Conservation (phyloP, 2,797 vertebrate genomes). For the Okamejei kenojei region DNA sequence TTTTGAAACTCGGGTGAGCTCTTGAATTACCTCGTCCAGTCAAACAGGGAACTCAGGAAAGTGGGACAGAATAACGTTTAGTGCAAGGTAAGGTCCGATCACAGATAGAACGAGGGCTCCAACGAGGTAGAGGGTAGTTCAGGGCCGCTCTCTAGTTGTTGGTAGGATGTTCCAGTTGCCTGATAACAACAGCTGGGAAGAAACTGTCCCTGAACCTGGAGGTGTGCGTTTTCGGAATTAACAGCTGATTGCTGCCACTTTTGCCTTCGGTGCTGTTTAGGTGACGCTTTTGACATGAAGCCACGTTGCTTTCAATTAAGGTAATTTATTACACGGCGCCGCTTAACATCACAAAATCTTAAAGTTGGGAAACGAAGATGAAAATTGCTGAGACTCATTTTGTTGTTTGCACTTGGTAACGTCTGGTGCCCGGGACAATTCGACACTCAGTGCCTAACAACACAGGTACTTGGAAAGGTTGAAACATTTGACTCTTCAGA, state of each 20-base stretch:
- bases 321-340: constrained; percentile 54
- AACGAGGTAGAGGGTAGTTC: too few relatives aligned
- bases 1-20: too few relatives aligned
- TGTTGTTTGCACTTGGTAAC: not conserved
- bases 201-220: too few relatives aligned
- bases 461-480: not conserved
- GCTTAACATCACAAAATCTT: not conserved
- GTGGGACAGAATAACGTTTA: too few relatives aligned
- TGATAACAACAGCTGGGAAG: too few relatives aligned
- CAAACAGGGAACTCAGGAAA: too few relatives aligned
- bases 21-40: too few relatives aligned
- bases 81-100: too few relatives aligned
- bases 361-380: not conserved
- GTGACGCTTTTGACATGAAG: constrained; percentile 59
- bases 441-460: not conserved
- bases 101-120: too few relatives aligned
- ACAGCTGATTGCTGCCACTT: constrained; percentile 65
- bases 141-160: too few relatives aligned
- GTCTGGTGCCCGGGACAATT: not conserved
- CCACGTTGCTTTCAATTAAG: constrained; percentile 84
- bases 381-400: not conserved
- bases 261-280: constrained; percentile 50
- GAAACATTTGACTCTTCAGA: not conserved
- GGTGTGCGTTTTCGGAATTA: constrained; percentile 34
- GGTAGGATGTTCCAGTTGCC: too few relatives aligned